phyloP scores from a whole-genome alignment of 1,140 invertebrate species.

The Pogonomyrmex barbatus region DNA sequence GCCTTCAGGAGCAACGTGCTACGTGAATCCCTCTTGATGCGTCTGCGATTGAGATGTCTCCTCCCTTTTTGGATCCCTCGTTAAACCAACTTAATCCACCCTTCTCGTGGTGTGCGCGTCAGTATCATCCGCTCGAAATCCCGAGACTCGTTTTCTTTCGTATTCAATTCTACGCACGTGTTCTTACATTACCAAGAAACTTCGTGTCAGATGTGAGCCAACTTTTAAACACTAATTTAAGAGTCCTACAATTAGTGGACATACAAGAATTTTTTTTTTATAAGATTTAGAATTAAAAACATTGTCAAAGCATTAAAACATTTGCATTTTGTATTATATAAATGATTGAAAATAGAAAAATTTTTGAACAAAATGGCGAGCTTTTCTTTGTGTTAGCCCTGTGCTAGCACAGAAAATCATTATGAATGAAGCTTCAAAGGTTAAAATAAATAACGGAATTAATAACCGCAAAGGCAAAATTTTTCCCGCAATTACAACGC shows the following conservation, averaged over 20 bases:
- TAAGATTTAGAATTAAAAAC: not conserved
- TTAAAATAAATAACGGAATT: not conserved
- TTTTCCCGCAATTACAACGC: not conserved
- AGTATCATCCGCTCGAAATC: slow-evolving; percentile 9
- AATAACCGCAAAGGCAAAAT: not conserved
- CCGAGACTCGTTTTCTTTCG: slow-evolving; percentile 19
- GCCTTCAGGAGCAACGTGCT: slow-evolving; percentile 68
- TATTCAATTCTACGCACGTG: slow-evolving; percentile 50
- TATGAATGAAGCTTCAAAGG: not conserved
- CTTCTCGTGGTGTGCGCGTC: not conserved
- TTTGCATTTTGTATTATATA: not conserved
- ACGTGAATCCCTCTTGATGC: slow-evolving; percentile 66
- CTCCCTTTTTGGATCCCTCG: slow-evolving; percentile 63
- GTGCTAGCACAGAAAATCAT: too few relatives aligned
- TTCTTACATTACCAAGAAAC: slow-evolving; percentile 43
- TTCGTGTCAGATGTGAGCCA: not conserved
- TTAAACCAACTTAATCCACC: slow-evolving; percentile 74
- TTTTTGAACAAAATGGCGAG: not conserved
- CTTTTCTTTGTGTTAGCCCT: too few relatives aligned
- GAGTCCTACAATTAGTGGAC: not conserved
- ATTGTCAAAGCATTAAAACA: not conserved
- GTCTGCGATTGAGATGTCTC: slow-evolving; percentile 72
- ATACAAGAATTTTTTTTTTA: not conserved
- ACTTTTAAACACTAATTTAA: not conserved
- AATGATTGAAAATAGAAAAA: not conserved